Percentiles rank a stretch among this genome's conserved stretches.
These are phyloP conservation scores for Myotis vivesi DNA, from an alignment of 2,797 vertebrate species.

Conservation along the genomic window DNA sequence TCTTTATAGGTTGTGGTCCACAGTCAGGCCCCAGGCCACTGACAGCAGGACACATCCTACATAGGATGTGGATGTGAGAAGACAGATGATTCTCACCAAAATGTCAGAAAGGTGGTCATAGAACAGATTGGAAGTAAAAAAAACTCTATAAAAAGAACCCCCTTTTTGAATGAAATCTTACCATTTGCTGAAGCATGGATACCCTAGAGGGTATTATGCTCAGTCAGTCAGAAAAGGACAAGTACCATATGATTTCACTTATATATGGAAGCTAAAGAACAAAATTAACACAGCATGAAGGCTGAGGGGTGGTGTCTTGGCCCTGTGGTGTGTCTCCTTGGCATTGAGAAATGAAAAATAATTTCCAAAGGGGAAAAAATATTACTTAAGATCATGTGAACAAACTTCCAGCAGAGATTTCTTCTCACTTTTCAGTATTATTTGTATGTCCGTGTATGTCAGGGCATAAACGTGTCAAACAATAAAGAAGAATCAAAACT, in stretches of 20 bases:
- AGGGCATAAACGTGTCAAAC: neutral
- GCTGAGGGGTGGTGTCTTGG: neutral
- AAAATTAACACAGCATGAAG: neutral
- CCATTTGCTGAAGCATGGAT: neutral
- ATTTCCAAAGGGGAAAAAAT: conserved; percentile 23
- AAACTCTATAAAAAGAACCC: neutral
- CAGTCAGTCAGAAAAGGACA: neutral
- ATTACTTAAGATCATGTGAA: neutral
- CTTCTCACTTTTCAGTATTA: neutral
- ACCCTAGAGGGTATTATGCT: neutral
- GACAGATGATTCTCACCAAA: neutral
- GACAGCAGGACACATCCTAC: neutral
- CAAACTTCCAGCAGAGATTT: neutral
- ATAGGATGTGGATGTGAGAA: neutral
- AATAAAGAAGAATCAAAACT: neutral
- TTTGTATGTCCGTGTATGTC: neutral
- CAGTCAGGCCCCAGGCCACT: neutral
- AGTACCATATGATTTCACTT: neutral
- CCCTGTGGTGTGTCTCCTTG: neutral
- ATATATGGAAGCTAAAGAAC: neutral
- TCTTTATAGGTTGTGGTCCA: neutral
- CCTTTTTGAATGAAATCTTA: neutral
- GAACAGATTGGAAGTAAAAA: neutral
- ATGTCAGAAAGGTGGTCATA: neutral
- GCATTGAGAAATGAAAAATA: neutral